Percentiles rank a stretch among this genome's conserved stretches.
These are phyloP conservation scores for Drosophila aff. DNA, from an alignment of 1,140 invertebrate genomes.

Conservation along the genomic window DNA sequence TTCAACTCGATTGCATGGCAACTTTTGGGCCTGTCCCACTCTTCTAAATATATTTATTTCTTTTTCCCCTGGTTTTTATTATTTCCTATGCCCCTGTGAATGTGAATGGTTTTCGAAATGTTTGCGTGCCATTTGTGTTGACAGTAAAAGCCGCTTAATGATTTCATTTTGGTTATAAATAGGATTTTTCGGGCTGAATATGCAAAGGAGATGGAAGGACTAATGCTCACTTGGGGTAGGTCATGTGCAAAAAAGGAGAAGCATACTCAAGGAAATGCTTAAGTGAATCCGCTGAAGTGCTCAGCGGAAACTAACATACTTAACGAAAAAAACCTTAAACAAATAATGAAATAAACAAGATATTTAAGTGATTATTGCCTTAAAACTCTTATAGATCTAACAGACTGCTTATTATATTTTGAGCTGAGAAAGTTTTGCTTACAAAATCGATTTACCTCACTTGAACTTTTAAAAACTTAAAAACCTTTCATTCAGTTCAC, in stretches of 20 bases:
- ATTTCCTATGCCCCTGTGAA: constrained; percentile 61
- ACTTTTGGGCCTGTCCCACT: constrained; percentile 30
- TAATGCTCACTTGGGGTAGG: constrained; percentile 13
- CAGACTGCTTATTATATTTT: neutral
- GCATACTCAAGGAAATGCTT: neutral
- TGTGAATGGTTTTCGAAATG: constrained; percentile 71
- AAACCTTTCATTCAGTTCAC: neutral
- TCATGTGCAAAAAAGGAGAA: neutral
- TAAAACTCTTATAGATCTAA: neutral
- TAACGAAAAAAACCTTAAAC: neutral
- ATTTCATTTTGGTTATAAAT: constrained; percentile 72
- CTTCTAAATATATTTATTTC: constrained; percentile 1
- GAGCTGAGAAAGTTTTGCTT: neutral
- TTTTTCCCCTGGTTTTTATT: constrained; percentile 64
- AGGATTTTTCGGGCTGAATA: constrained; percentile 32
- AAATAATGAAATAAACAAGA: no score
- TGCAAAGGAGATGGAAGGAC: neutral
- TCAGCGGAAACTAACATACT: neutral
- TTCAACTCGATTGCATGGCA: constrained; percentile 77
- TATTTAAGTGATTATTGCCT: neutral
- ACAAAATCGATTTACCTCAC: neutral
- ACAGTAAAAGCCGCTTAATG: constrained; percentile 76
- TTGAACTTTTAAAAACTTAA: neutral
- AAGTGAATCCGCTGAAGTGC: neutral
- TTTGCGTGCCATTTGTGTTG: constrained; percentile 75